These are phyloP conservation scores for Brenthis hecate DNA, from an alignment of 2,888 invertebrate genomes.

Conservation along the genomic window DNA sequence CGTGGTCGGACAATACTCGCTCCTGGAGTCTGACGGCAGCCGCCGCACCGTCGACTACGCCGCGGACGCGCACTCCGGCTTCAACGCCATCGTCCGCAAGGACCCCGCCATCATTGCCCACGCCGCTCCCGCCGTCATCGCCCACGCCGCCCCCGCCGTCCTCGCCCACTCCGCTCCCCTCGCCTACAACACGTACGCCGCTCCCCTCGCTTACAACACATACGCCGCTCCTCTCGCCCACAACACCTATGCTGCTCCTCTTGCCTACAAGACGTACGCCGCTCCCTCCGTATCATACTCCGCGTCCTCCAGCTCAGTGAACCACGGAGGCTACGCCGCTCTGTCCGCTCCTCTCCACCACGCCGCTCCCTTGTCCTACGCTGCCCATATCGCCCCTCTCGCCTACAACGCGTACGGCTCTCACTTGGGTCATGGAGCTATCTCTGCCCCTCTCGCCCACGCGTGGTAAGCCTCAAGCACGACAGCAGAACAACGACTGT, in stretches of 20 bases:
- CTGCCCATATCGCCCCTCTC: slow-evolving; percentile 35
- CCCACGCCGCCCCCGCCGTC: slow-evolving; percentile 38
- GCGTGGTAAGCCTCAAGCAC: slow-evolving; percentile 27
- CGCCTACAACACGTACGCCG: slow-evolving; percentile 37
- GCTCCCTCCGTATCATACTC: slow-evolving; percentile 44
- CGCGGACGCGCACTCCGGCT: slow-evolving; percentile 73
- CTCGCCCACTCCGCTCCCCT: slow-evolving; percentile 41
- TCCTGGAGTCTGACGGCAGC: slow-evolving; percentile 77
- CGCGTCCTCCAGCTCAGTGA: slow-evolving; percentile 47
- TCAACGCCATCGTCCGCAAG: slow-evolving; percentile 80
- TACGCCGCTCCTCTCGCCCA: slow-evolving; percentile 36
- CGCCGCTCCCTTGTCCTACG: slow-evolving; percentile 36
- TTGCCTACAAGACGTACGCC: slow-evolving; percentile 39
- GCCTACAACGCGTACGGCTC: slow-evolving; percentile 38
- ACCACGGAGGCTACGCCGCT: slow-evolving; percentile 42
- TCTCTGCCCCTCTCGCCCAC: slow-evolving; percentile 44
- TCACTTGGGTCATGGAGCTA: slow-evolving; percentile 39
- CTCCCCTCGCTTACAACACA: slow-evolving; percentile 34
- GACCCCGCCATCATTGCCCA: slow-evolving; percentile 59
- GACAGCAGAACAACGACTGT: slow-evolving; percentile 18
- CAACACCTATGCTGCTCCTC: slow-evolving; percentile 41
- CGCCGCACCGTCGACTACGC: slow-evolving; percentile 79
- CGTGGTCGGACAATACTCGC: slow-evolving; percentile 76
- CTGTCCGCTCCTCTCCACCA: slow-evolving; percentile 22
- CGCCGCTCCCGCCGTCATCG: slow-evolving; percentile 40